Base-by-base conservation (phyloP, 2,797 vertebrate species). In the Enteromius mattozi region DNA sequence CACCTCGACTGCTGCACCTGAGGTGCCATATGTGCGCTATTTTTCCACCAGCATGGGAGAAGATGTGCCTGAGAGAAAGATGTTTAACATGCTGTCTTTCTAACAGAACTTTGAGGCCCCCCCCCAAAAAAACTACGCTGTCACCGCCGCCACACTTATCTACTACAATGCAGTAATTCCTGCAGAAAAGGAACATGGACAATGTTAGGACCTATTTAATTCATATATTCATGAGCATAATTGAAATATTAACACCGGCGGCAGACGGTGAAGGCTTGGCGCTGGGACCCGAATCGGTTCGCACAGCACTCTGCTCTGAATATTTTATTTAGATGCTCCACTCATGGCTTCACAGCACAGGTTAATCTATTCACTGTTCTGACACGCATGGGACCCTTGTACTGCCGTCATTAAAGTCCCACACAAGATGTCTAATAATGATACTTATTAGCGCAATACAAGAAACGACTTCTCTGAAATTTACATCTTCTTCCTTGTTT, bases 171-270 rank as follows among this genome's bases (percentile, higher is more conserved):
- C 77, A 42, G 69, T 56, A 81, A 81, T 85, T 87, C 66, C 76
- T 51, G 33, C 83, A 82, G 75, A 86, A 79, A 78, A 81, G 85
- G 80, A 83, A 85, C 80, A 84, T 87, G 87, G 90, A 92, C 89
- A 93, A 92, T 86, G 90, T 91, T 90, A 74, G 83, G 33, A 72
- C 89, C 84, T 89, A 74, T 92, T 93, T 88, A 89, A 88, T 92
- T 93, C 80, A 92, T 92, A 93, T 91, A 94, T 94, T 94, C 89
- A 94, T 90, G 89, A 91, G 88, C 56, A 74, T 92, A 93, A 94
- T 93, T 95, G 91, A 94, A 94, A 94, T 94, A 94, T 94, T 94
- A 93, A 92, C 91, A 56, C 84, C 74, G 89, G 85, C 82, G 88
- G 86, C 89, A 90, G 89, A 90, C 88, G 72, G 88, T 78, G 82